A percentile compares a stretch with the other conserved stretches of the same genome.
These are phyloP conservation scores for Myotis brandtii DNA, from an alignment of 2,113 vertebrate genomes.

Conservation along the genomic window DNA sequence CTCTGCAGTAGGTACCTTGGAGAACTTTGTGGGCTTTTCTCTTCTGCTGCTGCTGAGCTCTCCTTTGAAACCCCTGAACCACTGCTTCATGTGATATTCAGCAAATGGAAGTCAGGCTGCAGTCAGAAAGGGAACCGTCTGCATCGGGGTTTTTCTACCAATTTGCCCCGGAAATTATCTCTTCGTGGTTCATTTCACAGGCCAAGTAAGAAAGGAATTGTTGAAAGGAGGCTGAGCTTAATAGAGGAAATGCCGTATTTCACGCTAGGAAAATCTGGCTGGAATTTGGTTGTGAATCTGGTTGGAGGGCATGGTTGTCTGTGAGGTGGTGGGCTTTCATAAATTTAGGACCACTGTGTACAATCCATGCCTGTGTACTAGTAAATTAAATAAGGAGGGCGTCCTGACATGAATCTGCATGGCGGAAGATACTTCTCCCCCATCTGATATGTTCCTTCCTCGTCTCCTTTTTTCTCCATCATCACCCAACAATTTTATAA, in stretches of 20 bases:
- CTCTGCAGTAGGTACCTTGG: conserved; percentile 79
- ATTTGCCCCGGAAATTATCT: conserved; percentile 85
- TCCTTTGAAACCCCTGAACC: conserved; percentile 83
- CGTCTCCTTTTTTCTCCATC: not conserved
- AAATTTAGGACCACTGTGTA: not conserved
- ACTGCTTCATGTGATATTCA: conserved; percentile 83
- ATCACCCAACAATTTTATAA: not conserved
- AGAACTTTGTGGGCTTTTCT: conserved; percentile 69
- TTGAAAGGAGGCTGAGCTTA: conserved; percentile 75
- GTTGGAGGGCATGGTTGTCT: not conserved
- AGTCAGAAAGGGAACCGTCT: conserved; percentile 81
- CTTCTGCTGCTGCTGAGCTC: conserved; percentile 70
- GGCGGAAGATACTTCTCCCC: not conserved
- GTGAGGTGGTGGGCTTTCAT: not conserved
- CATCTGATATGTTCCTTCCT: not conserved
- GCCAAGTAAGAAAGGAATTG: conserved; percentile 78
- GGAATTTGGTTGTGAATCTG: not conserved
- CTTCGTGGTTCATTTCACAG: conserved; percentile 82
- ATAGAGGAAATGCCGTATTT: not conserved
- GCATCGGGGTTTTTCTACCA: conserved; percentile 81
- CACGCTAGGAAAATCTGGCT: not conserved
- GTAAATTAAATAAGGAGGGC: not conserved
- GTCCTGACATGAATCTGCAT: not conserved
- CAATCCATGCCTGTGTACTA: not conserved
- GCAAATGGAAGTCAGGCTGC: conserved; percentile 81